Base-by-base conservation (phyloP, 1,140 invertebrate species). In the Euschistus heros region DNA sequence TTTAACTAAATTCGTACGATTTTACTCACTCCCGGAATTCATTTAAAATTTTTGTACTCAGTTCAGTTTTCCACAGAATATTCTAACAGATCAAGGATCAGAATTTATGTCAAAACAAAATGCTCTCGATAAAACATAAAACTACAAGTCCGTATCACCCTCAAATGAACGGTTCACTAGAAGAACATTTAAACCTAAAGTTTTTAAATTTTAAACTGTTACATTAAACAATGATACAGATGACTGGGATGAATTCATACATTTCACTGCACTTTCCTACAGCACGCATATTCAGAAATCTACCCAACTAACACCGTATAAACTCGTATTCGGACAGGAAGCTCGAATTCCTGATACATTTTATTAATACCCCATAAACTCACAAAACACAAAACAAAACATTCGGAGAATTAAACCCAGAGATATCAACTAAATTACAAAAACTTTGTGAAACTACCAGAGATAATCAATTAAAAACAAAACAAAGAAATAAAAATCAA, bases 211-310 rank as follows among this genome's bases (percentile, higher is more conserved):
- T n/a, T n/a, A n/a, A n/a, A n/a, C n/a, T n/a, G n/a, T n/a, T n/a
- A 33, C 26, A 61, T 6, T 61, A 6, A 6, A 6, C 37, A 4
- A 61, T 33, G 22, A 33, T 26, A 15, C 37, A 61, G 13, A n/a
- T 61, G 37, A 61, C 22, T 61, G 59, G 59, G 59, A 61, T 27
- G 55, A 59, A 59, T 61, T 61, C 18, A 6, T 61, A 61, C 30
- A 37, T n/a, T 61, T 61, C 37, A 30, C 59, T 14, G 17, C 59
- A 22, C 26, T 59, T n/a, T n/a, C n/a, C n/a, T n/a, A n/a, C n/a
- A n/a, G n/a, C n/a, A n/a, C n/a, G n/a, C n/a, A n/a, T n/a, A 18
- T 52, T 13, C 47, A 52, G 20, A 52, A 52, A 18, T 10, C 47
- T 17, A 52, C 47, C 6, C 47, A 52, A 52, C 20, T 52, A 13